Evolutionary conservation across 2,888 invertebrate genomes (phyloP).

Genomic region (Ectemnius cavifrons): DNA sequence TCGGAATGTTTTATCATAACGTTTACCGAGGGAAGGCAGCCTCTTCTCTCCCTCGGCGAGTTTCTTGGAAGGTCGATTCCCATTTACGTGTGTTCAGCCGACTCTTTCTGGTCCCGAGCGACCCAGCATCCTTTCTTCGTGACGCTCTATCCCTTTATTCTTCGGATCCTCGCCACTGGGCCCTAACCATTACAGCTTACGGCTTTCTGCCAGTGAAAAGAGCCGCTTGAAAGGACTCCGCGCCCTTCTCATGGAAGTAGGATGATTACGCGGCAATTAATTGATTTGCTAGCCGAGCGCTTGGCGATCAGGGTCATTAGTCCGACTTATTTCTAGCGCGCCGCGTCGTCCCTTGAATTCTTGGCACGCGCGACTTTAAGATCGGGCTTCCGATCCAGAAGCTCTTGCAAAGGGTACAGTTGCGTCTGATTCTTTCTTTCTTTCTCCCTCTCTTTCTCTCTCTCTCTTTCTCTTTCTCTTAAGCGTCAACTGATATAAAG

Average conservation of each 20-base stretch:
- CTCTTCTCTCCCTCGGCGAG: constrained; percentile 13
- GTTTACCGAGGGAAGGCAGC: constrained; percentile 34
- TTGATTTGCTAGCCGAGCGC: constrained; percentile 36
- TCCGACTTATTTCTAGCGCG: constrained; percentile 47
- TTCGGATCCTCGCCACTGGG: not conserved
- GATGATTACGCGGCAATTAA: constrained; percentile 47
- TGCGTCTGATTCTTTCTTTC: too few species aligned
- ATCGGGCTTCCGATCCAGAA: constrained; percentile 37
- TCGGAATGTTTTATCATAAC: constrained; percentile 39
- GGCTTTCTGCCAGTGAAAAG: not conserved
- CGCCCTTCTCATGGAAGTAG: constrained; percentile 13
- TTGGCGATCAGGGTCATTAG: constrained; percentile 52
- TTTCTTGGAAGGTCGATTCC: constrained; percentile 45
- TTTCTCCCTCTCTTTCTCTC: too few species aligned
- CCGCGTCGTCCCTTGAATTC: constrained; percentile 36
- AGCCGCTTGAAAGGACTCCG: not conserved
- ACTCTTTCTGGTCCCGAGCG: constrained; percentile 39
- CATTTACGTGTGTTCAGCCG: constrained; percentile 44
- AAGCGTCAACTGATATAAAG: too few species aligned
- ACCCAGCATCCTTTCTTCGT: constrained; percentile 34
- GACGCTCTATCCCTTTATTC: constrained; percentile 16
- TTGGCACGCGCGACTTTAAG: constrained; percentile 29
- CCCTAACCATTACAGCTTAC: not conserved
- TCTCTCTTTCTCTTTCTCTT: too few species aligned
- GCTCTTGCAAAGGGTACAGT: not conserved